Conservation (phyloP, 1,140 invertebrate species). For the Rhagoletis zephyria region DNA sequence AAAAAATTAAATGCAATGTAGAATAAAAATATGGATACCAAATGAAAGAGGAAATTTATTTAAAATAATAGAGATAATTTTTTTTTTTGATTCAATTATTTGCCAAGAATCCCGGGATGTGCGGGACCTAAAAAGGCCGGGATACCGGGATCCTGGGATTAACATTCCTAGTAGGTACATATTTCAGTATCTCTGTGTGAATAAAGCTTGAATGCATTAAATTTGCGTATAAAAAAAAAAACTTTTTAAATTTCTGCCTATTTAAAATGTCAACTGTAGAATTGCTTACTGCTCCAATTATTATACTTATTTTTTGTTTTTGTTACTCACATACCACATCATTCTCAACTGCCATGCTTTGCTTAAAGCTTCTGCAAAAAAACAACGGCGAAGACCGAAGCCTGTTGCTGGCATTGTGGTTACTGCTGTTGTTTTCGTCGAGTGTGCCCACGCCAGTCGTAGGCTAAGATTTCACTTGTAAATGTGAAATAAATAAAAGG, state of each 20-base stretch:
- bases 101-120: too few relatives aligned
- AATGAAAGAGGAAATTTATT: too few relatives aligned
- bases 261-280: slow-evolving; percentile 47
- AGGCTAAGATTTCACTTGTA: background rate
- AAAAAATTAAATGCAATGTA: too few relatives aligned
- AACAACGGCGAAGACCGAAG: background rate
- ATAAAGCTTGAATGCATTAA: background rate
- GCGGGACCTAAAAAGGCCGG: too few relatives aligned
- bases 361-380: background rate
- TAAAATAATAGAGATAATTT: too few relatives aligned
- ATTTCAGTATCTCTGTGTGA: too few relatives aligned
- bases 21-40: too few relatives aligned
- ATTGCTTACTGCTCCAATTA: background rate
- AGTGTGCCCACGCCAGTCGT: background rate
- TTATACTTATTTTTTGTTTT: background rate
- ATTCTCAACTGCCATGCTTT: background rate
- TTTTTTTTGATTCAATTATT: too few relatives aligned
- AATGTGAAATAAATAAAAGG: slow-evolving; percentile 10
- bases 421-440: background rate
- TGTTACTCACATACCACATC: background rate
- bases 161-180: too few relatives aligned
- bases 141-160: too few relatives aligned
- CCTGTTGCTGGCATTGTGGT: background rate
- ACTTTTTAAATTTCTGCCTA: slow-evolving; percentile 30
- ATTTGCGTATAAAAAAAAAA: slow-evolving; percentile 6